phyloP scores from a whole-genome alignment of 37 sponge, comb jelly and placozoan genomes.

The Agelas oroides region DNA sequence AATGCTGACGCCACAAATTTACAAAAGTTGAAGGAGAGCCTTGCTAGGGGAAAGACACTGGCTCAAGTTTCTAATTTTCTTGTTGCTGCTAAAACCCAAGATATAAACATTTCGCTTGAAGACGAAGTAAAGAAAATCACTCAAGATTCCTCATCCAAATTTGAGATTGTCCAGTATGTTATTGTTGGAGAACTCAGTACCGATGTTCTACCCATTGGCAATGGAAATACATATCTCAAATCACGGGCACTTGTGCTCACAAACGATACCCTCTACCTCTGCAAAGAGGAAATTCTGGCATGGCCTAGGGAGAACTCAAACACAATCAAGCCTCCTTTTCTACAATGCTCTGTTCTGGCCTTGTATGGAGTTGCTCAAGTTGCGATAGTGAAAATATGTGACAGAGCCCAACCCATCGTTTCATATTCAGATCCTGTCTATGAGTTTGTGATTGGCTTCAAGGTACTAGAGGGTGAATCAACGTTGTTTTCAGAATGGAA shows the following conservation, averaged over 20 bases:
- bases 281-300: conserved; percentile 27
- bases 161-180: conserved; percentile 55
- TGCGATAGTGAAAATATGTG: conserved; percentile 37
- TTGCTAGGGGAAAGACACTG: not conserved
- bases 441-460: conserved; percentile 50
- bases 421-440: conserved; percentile 29
- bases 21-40: conserved; percentile 18
- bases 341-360: conserved; percentile 25
- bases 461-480: not conserved
- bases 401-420: conserved; percentile 11
- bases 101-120: conserved; percentile 20
- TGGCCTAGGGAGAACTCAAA: not conserved
- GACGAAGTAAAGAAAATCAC: conserved; percentile 20
- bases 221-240: conserved; percentile 1
- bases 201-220: conserved; percentile 40
- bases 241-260: conserved; percentile 44
- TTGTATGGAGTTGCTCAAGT: conserved; percentile 20
- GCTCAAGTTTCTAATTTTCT: conserved; percentile 37
- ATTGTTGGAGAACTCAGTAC: conserved; percentile 28
- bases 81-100: not conserved
- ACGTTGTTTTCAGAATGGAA: conserved; percentile 1
- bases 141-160: not conserved
- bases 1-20: conserved; percentile 24
- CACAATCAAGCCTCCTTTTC: conserved; percentile 24
- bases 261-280: conserved; percentile 44